Evolutionary conservation across 2,888 invertebrate genomes (phyloP), one percentile per base, ranked within the genome.

Genomic region (Dromius quadrimaculatus): DNA sequence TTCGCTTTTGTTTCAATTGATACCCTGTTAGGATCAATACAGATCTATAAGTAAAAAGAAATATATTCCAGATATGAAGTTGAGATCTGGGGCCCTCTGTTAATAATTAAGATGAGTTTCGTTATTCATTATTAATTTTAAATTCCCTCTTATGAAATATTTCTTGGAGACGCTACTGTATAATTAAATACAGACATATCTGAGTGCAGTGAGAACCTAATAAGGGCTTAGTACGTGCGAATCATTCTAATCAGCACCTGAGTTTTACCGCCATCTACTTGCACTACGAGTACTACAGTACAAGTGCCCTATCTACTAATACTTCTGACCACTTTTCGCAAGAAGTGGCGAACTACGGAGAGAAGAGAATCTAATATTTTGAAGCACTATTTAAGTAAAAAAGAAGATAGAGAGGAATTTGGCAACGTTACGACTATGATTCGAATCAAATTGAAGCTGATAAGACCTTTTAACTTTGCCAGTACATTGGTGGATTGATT

Each of bases 161-260:
- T 28, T 8, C 17, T 43, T 5, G 3, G 15, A 8, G 50, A 28
- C 23, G 50, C 50, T 28, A 54, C 50, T 28, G 50, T 1, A 1
- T 1, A 8, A 9, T 11, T 36, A 36, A 5, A 19, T 9, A 47
- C 11, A 23, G 13, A 23, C 11, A 54, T 23, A 54, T 28, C 13
- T 22, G 11, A 23, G 28, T 50, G 50, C 64, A 65, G 36, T 65
- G 64, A 45, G 64, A 19, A 47, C 65, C 65, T 65, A 65, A 65
- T 65, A 65, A 65, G 65, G 65, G 65, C 15, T 36, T 34, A 20
- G 36, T 32, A 65, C 65, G 65, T 65, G 65, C 65, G 32, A 50
- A 36, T 65, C 65, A 65, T 65, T 65, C 65, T 65, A 65, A 65
- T 65, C 65, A 65, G 65, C 50, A 5, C 65, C 50, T 47, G 34